A percentile compares a stretch with the other conserved stretches of the same genome.
These are phyloP conservation scores for Anguilla marmorata DNA, from an alignment of 2,797 vertebrate genomes.

Conservation along the genomic window DNA sequence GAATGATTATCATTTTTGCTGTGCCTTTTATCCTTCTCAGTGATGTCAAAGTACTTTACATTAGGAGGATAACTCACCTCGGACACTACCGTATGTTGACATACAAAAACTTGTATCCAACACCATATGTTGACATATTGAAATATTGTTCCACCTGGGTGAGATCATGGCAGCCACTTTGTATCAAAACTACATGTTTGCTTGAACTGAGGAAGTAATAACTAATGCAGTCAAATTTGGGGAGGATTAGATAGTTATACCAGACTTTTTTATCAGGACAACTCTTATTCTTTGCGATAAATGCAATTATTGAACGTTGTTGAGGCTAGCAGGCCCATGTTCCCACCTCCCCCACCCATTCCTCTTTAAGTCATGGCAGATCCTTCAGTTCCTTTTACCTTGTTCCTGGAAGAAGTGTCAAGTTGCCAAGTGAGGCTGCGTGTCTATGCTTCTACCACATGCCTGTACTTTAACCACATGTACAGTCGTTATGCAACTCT, in stretches of 20 bases:
- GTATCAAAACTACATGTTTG: neutral
- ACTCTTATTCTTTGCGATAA: neutral
- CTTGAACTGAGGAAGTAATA: neutral
- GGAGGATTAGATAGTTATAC: neutral
- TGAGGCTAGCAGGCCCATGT: neutral
- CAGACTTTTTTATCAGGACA: neutral
- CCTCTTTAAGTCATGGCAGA: neutral
- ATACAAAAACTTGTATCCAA: neutral
- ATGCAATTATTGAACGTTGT: neutral
- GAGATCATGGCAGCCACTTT: neutral
- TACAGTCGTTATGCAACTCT: constrained; percentile 20
- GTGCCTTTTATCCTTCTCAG: neutral
- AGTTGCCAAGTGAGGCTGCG: constrained; percentile 8
- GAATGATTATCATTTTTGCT: neutral
- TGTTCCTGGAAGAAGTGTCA: neutral
- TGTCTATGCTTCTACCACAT: constrained; percentile 21
- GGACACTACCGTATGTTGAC: neutral
- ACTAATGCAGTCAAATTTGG: neutral
- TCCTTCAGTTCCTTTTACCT: neutral
- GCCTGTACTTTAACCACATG: constrained; percentile 7
- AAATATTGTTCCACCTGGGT: neutral
- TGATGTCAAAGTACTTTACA: neutral
- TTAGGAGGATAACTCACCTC: neutral
- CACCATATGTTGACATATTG: neutral
- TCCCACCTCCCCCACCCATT: neutral